Conservation (phyloP, 2,888 invertebrate species). For the Onthophagus sagittarius region DNA sequence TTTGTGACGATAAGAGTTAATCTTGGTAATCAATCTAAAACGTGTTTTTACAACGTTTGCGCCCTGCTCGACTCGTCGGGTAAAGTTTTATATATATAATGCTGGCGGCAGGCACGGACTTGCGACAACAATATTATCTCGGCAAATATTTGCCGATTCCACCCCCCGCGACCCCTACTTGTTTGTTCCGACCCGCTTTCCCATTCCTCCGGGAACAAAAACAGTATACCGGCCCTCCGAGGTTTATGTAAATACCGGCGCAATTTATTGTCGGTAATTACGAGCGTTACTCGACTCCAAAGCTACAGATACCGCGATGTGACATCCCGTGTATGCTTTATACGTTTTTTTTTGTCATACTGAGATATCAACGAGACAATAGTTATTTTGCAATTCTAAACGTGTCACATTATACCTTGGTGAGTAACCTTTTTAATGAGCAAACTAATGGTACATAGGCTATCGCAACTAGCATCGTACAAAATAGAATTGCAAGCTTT, state of each 20-base stretch:
- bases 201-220: constrained; percentile 5
- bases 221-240: background rate
- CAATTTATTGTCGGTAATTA: constrained; percentile 9
- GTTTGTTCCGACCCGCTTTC: constrained; percentile 6
- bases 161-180: background rate
- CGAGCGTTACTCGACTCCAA: background rate
- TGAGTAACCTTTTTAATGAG: no score
- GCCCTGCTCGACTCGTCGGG: background rate
- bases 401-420: no score
- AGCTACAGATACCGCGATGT: background rate
- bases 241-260: constrained; percentile 10
- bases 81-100: background rate
- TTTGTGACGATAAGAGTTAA: background rate
- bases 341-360: background rate
- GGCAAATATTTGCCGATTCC: constrained; percentile 8
- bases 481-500: no score
- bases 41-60: constrained; percentile 7
- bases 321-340: background rate
- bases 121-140: constrained; percentile 11
- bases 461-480: no score
- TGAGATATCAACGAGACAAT: background rate
- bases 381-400: background rate
- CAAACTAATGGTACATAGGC: no score
- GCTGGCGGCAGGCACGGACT: constrained; percentile 2
- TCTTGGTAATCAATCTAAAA: constrained; percentile 7